Base-by-base conservation (phyloP, 2,888 invertebrate species). In the Dryococelus australis region DNA sequence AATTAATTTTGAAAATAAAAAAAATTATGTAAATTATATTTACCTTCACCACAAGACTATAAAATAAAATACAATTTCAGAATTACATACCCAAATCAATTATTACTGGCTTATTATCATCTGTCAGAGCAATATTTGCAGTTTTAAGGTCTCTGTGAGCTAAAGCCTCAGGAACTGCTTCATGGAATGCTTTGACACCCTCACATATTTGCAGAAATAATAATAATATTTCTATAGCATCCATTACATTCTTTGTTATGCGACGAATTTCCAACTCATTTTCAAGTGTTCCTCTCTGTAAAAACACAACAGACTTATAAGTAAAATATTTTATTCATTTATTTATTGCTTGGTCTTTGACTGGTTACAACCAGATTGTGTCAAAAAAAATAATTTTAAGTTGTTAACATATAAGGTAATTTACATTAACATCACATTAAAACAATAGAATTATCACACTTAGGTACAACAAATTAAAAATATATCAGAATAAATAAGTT, bases 121-220 rank as follows among this genome's bases (percentile, higher is more conserved):
- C 95, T 28, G 94, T 94, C 43, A 97, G 92, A 90, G 98, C 95
- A 89, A 98, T 94, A 92, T 98, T 98, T 26, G 96, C 96, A 86
- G 97, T 97, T 92, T 98, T 98, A 79, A 98, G 92, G 92, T 98
- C 98, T 90, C 98, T 94, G 91, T 97, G 97, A 79, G 97, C 97
- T 90, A 97, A 93, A 28, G 97, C 95, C 88, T 95, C 94, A 0
- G 97, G 97, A 90, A 94, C 94, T 43, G 94, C 94, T 90, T 95
- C 95, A 91, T 97, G 97, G 91, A 97, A 94, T 85, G 95, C 95
- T 91, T 94, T 95, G 0, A 97, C 92, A 0, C 95, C 97, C 90
- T 96, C 95, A 91, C 97, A 97, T 85, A 97, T 94, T 86, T 95
- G 95, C 87, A 93, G 91, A 91, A 97, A 97, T 89, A 97, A 93